Percentiles rank a stretch among this genome's conserved stretches.
These are phyloP conservation scores for Melanotaenia pygmaea DNA, from an alignment of 2,797 vertebrate genomes.

Conservation along the genomic window DNA sequence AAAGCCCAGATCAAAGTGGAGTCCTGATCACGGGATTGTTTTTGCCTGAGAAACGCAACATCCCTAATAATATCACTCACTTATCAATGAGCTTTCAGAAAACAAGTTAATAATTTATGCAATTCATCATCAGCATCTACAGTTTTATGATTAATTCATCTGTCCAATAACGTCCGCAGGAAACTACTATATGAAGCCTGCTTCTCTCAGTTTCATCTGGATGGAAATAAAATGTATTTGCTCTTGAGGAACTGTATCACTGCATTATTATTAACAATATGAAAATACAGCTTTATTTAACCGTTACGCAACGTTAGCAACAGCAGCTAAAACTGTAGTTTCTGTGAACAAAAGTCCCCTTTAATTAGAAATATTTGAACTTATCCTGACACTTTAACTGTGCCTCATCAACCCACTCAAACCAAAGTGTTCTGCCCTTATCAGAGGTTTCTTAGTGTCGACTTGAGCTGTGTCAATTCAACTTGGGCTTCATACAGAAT, in stretches of 20 bases:
- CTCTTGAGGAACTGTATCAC: too few relatives aligned
- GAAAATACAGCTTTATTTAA: not conserved
- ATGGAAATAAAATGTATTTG: not conserved
- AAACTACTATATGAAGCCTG: not conserved
- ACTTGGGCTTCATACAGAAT: slow-evolving; percentile 57
- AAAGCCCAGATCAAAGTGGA: not conserved
- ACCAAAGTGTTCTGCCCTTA: slow-evolving; percentile 40
- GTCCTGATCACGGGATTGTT: too few relatives aligned
- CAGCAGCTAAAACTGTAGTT: not conserved
- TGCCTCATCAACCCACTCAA: slow-evolving; percentile 40
- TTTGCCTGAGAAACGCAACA: not conserved
- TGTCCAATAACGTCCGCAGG: not conserved
- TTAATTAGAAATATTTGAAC: not conserved
- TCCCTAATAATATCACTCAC: not conserved
- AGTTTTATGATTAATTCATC: not conserved
- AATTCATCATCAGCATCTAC: not conserved
- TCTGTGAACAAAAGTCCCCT: not conserved
- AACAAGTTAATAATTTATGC: too few relatives aligned
- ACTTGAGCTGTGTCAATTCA: slow-evolving; percentile 53
- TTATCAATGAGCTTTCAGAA: not conserved
- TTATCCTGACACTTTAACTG: slow-evolving; percentile 12
- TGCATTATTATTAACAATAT: not conserved
- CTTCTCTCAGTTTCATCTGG: too few relatives aligned
- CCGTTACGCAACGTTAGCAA: not conserved
- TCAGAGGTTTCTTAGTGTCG: slow-evolving; percentile 38